Evolutionary conservation across 1,140 invertebrate species (phyloP), one percentile per base, ranked within the genome.

Genomic region (Drosophila auraria): DNA sequence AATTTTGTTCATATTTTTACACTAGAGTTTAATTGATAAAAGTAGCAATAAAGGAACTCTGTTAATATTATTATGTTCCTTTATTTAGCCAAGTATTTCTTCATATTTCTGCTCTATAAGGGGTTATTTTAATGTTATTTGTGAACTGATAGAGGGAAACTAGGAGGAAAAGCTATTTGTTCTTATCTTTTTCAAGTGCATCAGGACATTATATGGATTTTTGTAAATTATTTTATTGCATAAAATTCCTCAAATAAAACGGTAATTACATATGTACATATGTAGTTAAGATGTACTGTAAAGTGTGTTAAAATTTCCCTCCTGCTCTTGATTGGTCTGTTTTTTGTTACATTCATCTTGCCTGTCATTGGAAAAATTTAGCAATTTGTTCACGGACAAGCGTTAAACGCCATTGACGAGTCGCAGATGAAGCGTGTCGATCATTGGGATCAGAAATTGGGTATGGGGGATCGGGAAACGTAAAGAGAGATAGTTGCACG

Each of bases 401-500:
- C 64, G 75, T 78, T 78, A 78, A 78, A 78, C 58, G 45, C 36
- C 23, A 78, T 70, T 78, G 74, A 78, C 75, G 42, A 60, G 47
- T 47, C 53, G 33, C 45, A 58, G 44, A 72, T 57, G 54, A 58
- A 54, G 40, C 62, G 56, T 45, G 36, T 1, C 33, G 49, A 25
- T 56, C 54, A 20, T 56, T 30, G 54, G 33, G 54, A 38, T 56
- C 54, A 56, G 20, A 40, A 36, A 57, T 57, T 20, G 40, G 15
- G 15, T 14, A n/a, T 42, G 36, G 7, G 36, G 36, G 38, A 27
- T 38, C 36, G 23, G 49, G 42, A 38, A 56, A 20, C 20, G 0
- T 25, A 23, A 25, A 38, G 25, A 51, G 23, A 20, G 70, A 64
- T 65, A 59, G 74, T 78, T 70, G 74, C 50, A 77, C 56, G 54